Percentiles rank a stretch among this genome's conserved stretches.
Conservation (phyloP, 2,797 vertebrate species). For the Sebastes kiyomatsui region DNA sequence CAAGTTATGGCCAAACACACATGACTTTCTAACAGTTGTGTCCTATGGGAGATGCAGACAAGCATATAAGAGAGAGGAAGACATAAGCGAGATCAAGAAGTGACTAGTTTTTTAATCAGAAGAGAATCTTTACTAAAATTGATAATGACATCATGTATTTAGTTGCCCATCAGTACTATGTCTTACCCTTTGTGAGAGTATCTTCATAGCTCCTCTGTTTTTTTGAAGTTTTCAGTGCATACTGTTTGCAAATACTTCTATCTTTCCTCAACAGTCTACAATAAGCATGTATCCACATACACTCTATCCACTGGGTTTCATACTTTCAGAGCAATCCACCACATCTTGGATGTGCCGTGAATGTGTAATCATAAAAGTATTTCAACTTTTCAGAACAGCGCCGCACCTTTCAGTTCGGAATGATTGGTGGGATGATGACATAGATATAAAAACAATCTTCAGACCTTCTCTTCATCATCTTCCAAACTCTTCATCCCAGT, state of each 20-base stretch:
- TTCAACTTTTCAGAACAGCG: conserved; percentile 29
- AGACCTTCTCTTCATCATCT: conserved; percentile 41
- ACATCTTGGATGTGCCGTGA: conserved; percentile 1
- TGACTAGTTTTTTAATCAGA: background rate
- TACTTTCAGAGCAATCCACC: background rate
- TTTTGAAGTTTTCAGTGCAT: background rate
- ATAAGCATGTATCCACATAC: background rate
- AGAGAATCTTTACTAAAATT: background rate
- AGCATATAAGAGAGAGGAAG: background rate
- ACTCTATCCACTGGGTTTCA: background rate
- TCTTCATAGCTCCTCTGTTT: background rate
- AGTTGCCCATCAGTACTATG: background rate
- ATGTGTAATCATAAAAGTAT: conserved; percentile 39
- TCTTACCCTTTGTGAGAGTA: background rate
- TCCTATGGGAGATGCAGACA: background rate
- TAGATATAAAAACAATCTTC: conserved; percentile 30
- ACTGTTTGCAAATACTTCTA: background rate
- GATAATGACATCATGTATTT: background rate
- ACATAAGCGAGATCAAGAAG: background rate
- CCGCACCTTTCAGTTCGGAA: conserved; percentile 26
- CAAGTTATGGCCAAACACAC: background rate
- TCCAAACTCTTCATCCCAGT: conserved; percentile 11
- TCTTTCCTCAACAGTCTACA: background rate
- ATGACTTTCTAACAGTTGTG: background rate
- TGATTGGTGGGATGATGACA: conserved; percentile 53